These are phyloP conservation scores for Zaprionus obscuricornis DNA, from an alignment of 2,888 invertebrate genomes.

Conservation along the genomic window DNA sequence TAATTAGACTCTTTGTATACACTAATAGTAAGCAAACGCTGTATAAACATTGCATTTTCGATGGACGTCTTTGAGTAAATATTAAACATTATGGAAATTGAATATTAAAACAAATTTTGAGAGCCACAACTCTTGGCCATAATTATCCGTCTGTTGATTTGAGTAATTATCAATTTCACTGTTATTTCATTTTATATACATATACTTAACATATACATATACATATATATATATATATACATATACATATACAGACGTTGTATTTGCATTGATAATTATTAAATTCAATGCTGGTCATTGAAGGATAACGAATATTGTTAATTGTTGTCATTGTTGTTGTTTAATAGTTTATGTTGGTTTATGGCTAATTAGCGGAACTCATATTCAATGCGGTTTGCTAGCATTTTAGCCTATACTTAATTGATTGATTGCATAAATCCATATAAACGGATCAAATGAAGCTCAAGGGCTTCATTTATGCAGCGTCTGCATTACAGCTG, in stretches of 20 bases:
- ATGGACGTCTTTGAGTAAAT: conserved; percentile 9
- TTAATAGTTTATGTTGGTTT: too few relatives aligned
- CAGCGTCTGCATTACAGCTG: conserved; percentile 25
- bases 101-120: conserved; percentile 12
- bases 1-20: too few relatives aligned
- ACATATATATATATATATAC: conserved; percentile 22
- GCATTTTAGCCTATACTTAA: conserved; percentile 15
- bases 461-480: conserved; percentile 10
- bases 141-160: conserved; percentile 40
- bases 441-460: neutral
- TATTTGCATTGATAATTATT: too few relatives aligned
- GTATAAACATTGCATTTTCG: too few relatives aligned
- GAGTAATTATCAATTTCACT: conserved; percentile 41
- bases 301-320: too few relatives aligned
- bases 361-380: conserved; percentile 2
- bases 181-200: conserved; percentile 40
- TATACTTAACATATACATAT: conserved; percentile 35
- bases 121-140: conserved; percentile 12
- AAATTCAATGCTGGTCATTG: too few relatives aligned
- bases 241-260: too few relatives aligned
- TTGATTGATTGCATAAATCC: conserved; percentile 46
- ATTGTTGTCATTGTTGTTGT: too few relatives aligned
- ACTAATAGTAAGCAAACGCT: too few relatives aligned
- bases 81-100: conserved; percentile 17
- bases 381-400: neutral